Conservation (phyloP, 2,797 vertebrate species). For the Podargus strigoides region DNA sequence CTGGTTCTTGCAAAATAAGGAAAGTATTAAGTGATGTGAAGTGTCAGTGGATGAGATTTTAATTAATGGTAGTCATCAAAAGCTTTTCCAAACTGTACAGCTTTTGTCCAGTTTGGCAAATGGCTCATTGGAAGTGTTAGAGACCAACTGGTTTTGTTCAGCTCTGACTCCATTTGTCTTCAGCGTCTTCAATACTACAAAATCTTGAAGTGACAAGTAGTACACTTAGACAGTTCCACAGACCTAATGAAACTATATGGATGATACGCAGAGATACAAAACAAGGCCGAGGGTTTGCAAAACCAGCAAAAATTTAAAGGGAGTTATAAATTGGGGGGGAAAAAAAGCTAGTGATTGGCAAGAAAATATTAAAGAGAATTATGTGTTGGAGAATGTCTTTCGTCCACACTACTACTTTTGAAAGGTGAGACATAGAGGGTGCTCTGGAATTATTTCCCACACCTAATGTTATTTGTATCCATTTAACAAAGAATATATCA, state of each 20-base stretch:
- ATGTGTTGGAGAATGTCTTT: background rate
- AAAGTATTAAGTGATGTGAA: rapidly evolving
- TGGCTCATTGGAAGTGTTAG: background rate
- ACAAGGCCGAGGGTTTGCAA: background rate
- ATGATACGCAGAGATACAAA: background rate
- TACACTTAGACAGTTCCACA: background rate
- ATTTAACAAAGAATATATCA: background rate
- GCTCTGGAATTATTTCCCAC: background rate
- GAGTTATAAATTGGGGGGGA: background rate
- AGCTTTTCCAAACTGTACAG: background rate
- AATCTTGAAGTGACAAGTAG: background rate
- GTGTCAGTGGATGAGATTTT: background rate
- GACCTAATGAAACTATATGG: background rate
- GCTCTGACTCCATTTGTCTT: background rate
- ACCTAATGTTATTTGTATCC: background rate
- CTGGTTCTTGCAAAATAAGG: background rate
- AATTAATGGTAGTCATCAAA: background rate
- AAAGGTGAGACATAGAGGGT: background rate
- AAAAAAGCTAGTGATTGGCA: background rate
- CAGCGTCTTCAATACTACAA: background rate
- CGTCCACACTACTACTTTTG: background rate
- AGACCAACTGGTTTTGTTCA: background rate
- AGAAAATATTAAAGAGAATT: background rate
- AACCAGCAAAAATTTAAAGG: background rate
- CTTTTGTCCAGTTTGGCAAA: background rate